Evolutionary conservation across 1,140 invertebrate species (phyloP), one percentile per base, ranked within the genome.

Genomic region (Ganaspis sp.): DNA sequence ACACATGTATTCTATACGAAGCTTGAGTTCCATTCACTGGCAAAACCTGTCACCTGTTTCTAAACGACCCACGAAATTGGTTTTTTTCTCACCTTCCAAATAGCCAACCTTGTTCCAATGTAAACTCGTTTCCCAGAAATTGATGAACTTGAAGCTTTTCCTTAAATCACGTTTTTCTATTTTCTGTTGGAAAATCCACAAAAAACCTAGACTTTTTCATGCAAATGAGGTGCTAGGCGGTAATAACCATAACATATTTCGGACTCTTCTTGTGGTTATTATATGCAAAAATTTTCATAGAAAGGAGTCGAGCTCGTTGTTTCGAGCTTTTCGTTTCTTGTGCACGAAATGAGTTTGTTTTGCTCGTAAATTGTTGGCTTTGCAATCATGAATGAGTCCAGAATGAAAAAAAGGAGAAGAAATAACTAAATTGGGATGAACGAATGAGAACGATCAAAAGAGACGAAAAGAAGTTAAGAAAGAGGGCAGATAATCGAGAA

Each of bases 1-100:
- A 72, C 69, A 78, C 75, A 78, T 81, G 75, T 79, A 26, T 26
- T 64, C 58, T 64, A 79, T 72, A 73, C 73, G 73, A 74, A 76
- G 74, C 75, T 54, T 71, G 79, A 72, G 69, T 75, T 82, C 72
- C 76, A 84, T 83, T 81, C 78, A 77, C 74, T 79, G 70, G 72
- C 76, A 77, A 77, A 78, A 71, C 71, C 80, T 83, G 82, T 83
- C 82, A 83, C 82, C 82, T 82, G 80, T 80, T 78, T 79, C 75
- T 71, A 58, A 81, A 71, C 76, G 42, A 80, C 75, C 80, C 78
- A 79, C 76, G 77, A 84, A 84, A 82, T 84, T 84, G 80, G 76
- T 83, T 64, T 64, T 64, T 84, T 80, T n/a, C n/a, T 80, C 76
- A 79, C 73, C 73, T 81, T 69, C 53, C 81, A 81, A 77, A 80